Percentiles rank a stretch among this genome's conserved stretches.
Evolutionary conservation across 2,113 vertebrate genomes (phyloP).

Genomic region (Semnornis frantzii): DNA sequence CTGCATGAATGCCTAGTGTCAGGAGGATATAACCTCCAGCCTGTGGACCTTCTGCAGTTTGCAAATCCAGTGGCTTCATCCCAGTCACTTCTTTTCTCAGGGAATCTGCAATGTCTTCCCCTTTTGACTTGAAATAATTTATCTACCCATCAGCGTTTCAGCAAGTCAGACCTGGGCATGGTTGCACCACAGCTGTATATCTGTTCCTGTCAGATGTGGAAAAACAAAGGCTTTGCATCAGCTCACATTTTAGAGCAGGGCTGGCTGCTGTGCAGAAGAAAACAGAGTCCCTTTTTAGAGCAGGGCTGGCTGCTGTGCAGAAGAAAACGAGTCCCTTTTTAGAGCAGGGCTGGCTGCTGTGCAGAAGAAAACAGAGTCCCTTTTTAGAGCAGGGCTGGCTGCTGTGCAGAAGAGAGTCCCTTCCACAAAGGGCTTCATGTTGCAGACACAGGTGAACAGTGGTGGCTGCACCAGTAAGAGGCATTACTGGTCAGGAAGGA

Average conservation of each 20-base stretch:
- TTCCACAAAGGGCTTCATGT: background rate
- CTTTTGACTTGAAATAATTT: background rate
- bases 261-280: background rate
- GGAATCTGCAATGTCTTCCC: background rate
- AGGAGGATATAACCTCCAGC: background rate
- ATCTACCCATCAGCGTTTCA: background rate
- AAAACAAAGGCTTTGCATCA: background rate
- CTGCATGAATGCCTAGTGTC: background rate
- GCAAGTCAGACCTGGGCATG: rapidly evolving
- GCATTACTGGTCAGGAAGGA: background rate
- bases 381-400: background rate
- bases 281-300: too few relatives aligned
- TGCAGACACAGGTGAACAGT: background rate
- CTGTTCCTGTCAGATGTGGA: background rate
- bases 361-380: too few relatives aligned
- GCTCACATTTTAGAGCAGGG: background rate
- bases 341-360: background rate
- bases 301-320: background rate
- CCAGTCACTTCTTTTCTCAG: background rate
- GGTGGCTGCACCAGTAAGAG: background rate
- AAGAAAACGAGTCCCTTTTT: background rate
- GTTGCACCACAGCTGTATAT: background rate
- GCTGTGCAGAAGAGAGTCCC: background rate
- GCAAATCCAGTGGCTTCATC: background rate
- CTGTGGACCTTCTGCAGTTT: background rate